A percentile compares a stretch with the other conserved stretches of the same genome.
Conservation (phyloP, 2,113 vertebrate species). For the Pluvialis apricaria region DNA sequence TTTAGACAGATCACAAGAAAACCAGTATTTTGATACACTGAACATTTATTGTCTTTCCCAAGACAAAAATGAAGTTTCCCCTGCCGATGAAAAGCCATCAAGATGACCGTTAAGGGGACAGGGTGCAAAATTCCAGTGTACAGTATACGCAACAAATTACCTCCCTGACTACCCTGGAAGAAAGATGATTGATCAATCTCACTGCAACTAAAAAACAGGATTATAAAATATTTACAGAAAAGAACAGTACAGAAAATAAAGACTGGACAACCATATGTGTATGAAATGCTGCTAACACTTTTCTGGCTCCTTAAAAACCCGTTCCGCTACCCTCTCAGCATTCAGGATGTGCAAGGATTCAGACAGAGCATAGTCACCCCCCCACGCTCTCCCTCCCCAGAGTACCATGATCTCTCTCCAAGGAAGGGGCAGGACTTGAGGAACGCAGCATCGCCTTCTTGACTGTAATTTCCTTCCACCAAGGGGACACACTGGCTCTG, state of each 20-base stretch:
- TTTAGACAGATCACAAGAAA: background rate
- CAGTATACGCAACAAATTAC: background rate
- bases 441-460: background rate
- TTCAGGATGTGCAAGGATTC: background rate
- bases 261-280: slow-evolving; percentile 13
- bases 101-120: background rate
- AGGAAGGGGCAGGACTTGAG: background rate
- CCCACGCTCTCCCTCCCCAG: background rate
- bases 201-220: slow-evolving; percentile 63
- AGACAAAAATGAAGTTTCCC: slow-evolving; percentile 51
- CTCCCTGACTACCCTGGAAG: slow-evolving; percentile 44
- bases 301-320: background rate
- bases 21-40: slow-evolving; percentile 25
- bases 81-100: slow-evolving; percentile 1
- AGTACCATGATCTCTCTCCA: background rate
- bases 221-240: slow-evolving; percentile 70
- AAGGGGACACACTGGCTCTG: background rate
- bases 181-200: slow-evolving; percentile 30
- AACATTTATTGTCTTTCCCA: slow-evolving; percentile 68
- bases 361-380: background rate
- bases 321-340: slow-evolving; percentile 22
- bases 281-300: slow-evolving; percentile 22
- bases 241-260: slow-evolving; percentile 38
- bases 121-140: slow-evolving; percentile 48
- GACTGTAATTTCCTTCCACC: background rate